A percentile compares a stretch with the other conserved stretches of the same genome.
phyloP scores from a whole-genome alignment of 1,140 invertebrate genomes.

The Parasteatoda tepidariorum region DNA sequence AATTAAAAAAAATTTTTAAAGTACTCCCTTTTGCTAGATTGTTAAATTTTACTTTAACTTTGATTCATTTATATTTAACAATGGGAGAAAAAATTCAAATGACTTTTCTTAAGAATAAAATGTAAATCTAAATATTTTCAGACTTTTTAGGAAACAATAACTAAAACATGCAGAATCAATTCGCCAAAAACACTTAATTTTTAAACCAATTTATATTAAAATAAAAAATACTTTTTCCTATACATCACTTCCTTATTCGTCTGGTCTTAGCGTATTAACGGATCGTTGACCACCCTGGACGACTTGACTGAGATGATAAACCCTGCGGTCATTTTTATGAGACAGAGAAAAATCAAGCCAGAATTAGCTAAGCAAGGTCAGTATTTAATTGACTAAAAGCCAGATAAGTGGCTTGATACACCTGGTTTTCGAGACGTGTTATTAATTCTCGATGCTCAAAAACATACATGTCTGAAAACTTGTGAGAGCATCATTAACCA shows the following conservation, averaged over 20 bases:
- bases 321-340: not conserved
- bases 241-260: not conserved
- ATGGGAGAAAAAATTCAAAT: no score
- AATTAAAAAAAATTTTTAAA: no score
- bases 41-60: no score
- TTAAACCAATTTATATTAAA: no score
- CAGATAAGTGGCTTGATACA: not conserved
- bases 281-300: not conserved
- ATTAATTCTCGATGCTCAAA: not conserved
- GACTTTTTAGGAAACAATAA: no score
- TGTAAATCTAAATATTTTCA: no score
- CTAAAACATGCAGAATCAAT: no score
- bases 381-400: not conserved
- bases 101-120: no score
- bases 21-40: no score
- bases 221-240: not conserved
- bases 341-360: not conserved
- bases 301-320: not conserved
- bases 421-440: not conserved
- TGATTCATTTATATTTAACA: no score
- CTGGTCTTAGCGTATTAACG: not conserved
- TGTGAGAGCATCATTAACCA: not conserved
- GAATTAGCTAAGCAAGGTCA: not conserved
- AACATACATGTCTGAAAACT: not conserved
- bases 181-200: no score